These are phyloP conservation scores for Agrypnus murinus DNA, from an alignment of 2,888 invertebrate genomes.

Conservation along the genomic window DNA sequence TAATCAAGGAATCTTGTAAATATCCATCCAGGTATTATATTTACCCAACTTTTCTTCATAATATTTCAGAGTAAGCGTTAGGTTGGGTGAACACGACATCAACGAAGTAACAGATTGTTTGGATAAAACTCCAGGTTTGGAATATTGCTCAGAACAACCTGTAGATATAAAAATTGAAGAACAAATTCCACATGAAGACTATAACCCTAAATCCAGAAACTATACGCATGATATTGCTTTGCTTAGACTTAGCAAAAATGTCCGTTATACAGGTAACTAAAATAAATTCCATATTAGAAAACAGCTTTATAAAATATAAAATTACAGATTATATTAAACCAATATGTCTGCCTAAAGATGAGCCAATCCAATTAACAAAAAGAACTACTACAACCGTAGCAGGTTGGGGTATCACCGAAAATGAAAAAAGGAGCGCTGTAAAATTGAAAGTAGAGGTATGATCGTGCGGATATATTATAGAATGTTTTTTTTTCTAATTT, in stretches of 20 bases:
- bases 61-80: slow-evolving; percentile 72
- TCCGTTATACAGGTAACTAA: slow-evolving; percentile 73
- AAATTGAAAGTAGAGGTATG: slow-evolving; percentile 72
- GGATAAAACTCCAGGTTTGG: slow-evolving; percentile 63
- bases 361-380: not conserved
- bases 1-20: not conserved
- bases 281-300: not conserved
- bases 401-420: slow-evolving; percentile 80
- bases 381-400: slow-evolving; percentile 72
- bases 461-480: no score
- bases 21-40: not conserved
- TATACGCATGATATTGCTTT: slow-evolving; percentile 84
- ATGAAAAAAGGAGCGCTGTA: slow-evolving; percentile 69
- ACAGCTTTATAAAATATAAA: slow-evolving; percentile 12
- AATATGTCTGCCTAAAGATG: slow-evolving; percentile 74
- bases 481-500: no score
- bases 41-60: slow-evolving; percentile 2
- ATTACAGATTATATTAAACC: slow-evolving; percentile 74
- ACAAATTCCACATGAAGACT: slow-evolving; percentile 79
- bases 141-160: slow-evolving; percentile 75
- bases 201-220: slow-evolving; percentile 74
- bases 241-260: slow-evolving; percentile 75
- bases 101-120: slow-evolving; percentile 77
- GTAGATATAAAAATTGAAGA: slow-evolving; percentile 78
- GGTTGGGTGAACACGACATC: slow-evolving; percentile 79